A percentile compares a stretch with the other conserved stretches of the same genome.
These are phyloP conservation scores for Adrianichthys oophorus DNA, from an alignment of 2,797 vertebrate genomes.

Conservation along the genomic window DNA sequence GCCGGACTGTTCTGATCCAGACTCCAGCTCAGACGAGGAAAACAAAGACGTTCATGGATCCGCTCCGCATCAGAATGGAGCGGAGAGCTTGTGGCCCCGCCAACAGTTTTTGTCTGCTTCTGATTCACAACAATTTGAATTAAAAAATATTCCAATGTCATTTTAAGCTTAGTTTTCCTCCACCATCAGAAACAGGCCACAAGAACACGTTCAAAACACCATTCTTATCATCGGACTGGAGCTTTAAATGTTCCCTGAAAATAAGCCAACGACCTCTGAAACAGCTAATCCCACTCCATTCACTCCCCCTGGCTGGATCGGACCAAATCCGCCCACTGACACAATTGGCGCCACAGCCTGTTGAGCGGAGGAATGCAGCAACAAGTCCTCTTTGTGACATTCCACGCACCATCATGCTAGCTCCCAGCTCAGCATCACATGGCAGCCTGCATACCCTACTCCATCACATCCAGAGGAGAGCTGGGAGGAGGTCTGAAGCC, in stretches of 20 bases:
- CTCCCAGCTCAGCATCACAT: conserved; percentile 59
- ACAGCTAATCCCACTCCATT: conserved; percentile 63
- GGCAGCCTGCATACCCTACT: conserved; percentile 56
- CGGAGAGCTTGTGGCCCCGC: no score
- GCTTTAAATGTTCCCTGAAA: no score
- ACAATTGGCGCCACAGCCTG: conserved; percentile 73
- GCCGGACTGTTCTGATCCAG: no score
- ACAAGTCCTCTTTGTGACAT: conserved; percentile 77
- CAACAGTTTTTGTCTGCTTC: not conserved
- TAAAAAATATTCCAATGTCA: no score
- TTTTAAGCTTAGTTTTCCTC: no score
- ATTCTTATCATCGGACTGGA: no score
- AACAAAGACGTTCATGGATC: no score
- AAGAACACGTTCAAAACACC: no score
- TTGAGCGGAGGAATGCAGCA: conserved; percentile 73
- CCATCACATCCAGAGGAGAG: conserved; percentile 29
- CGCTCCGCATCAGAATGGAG: no score
- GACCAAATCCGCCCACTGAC: conserved; percentile 68
- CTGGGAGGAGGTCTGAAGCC: not conserved
- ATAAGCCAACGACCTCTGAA: conserved; percentile 33
- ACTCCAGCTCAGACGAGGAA: no score
- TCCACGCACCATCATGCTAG: conserved; percentile 68
- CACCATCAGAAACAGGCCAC: no score
- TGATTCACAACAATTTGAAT: conserved; percentile 8
- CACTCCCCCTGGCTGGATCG: conserved; percentile 48